Evolutionary conservation across 1,140 invertebrate genomes (phyloP).

Genomic region (Polyergus mexicanus): DNA sequence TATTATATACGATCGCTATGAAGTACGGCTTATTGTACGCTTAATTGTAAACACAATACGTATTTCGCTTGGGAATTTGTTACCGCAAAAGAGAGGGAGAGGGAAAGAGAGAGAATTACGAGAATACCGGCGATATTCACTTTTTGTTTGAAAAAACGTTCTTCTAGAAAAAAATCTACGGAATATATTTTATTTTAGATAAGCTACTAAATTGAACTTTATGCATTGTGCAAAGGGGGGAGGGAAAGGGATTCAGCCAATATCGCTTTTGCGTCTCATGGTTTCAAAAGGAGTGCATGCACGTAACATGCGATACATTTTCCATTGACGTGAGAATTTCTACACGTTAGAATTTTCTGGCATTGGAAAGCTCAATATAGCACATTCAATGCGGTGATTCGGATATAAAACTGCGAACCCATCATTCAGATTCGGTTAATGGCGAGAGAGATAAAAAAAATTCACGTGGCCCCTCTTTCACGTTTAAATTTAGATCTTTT

Average conservation of each 20-base stretch:
- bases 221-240: conserved; percentile 12
- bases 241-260: not conserved
- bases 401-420: conserved; percentile 31
- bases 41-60: conserved; percentile 28
- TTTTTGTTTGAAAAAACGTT: not conserved
- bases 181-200: conserved; percentile 35
- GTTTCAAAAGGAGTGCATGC: not conserved
- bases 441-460: conserved; percentile 20
- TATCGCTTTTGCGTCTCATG: not conserved
- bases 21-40: conserved; percentile 23
- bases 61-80: conserved; percentile 32
- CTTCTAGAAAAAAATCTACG: not conserved
- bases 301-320: conserved; percentile 37
- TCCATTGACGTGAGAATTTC: conserved; percentile 36
- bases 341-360: conserved; percentile 28
- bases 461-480: not conserved
- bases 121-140: conserved; percentile 19
- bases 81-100: not conserved
- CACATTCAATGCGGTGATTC: conserved; percentile 11
- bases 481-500: not conserved
- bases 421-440: conserved; percentile 18
- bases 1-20: conserved; percentile 11
- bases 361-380: not conserved
- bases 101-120: not conserved
- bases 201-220: conserved; percentile 58